Evolutionary conservation across 2,113 vertebrate species (phyloP), one percentile per base, ranked within the genome.

Genomic region (Xenopus borealis): DNA sequence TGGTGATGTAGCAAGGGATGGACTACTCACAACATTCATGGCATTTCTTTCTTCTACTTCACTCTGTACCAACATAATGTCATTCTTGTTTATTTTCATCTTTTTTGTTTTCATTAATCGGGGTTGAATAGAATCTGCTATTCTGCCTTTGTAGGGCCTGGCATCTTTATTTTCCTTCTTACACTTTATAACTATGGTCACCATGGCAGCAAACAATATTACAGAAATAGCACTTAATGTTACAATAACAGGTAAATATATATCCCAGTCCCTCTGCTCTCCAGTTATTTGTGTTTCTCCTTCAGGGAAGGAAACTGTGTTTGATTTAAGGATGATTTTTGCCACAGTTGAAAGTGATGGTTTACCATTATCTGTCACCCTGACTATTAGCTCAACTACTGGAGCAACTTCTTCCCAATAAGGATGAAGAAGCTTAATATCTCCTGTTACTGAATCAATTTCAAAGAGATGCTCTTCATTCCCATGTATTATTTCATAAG

Each of bases 11-110:
- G 96, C 95, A 86, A 99, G 87, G 80, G 96, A 98, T 82, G 97
- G 96, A 84, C 96, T 97, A 94, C 97, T 99, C 87, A 99, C 97
- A 90, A 99, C 97, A 75, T 99, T 99, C 97, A 99, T 99, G 88
- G 95, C 94, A 85, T 98, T 95, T 69, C 95, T 91, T 89, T 98
- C 97, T 84, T 99, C 96, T 80, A 98, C 95, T 84, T 99, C 96
- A 80, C 96, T 98, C 89, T 97, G 97, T 85, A 98, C 97, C 87
- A 99, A 90, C 97, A 98, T 99, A 90, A 98, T 98, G 86, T 99
- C 97, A 78, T 98, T 98, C 87, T 96, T 96, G 89, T 92, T 95
- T 82, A 96, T 93, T 84, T 95, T 96, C 87, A 95, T 96, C 90
- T 98, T 99, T 91, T 98, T 99, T 87, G 94, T 89, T 84, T 98